Percentiles rank a stretch among this genome's conserved stretches.
Evolutionary conservation across 2,113 vertebrate genomes (phyloP).

Genomic region (Stegastes partitus): DNA sequence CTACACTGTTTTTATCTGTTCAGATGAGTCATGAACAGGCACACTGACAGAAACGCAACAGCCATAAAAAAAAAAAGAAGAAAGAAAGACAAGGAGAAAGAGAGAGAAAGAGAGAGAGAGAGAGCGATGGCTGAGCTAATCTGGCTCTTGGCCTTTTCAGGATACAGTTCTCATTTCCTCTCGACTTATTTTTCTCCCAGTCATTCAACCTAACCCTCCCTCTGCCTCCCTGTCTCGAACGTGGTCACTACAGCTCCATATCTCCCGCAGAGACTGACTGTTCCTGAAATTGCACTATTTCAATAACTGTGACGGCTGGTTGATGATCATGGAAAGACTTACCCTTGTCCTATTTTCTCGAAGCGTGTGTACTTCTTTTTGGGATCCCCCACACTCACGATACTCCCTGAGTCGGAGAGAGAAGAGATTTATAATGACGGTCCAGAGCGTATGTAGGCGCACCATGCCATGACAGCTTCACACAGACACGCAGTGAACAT

Average conservation of each 20-base stretch:
- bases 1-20: slow-evolving; percentile 15
- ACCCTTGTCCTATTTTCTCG: slow-evolving; percentile 99
- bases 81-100: not conserved
- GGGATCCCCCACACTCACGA: slow-evolving; percentile 97
- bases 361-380: slow-evolving; percentile 99
- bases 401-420: slow-evolving; percentile 89
- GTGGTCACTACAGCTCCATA: slow-evolving; percentile 26
- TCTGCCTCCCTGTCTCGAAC: slow-evolving; percentile 29
- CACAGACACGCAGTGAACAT: slow-evolving; percentile 29
- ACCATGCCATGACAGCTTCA: not conserved
- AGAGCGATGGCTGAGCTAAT: slow-evolving; percentile 41
- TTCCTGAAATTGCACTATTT: slow-evolving; percentile 48
- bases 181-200: slow-evolving; percentile 42
- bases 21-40: slow-evolving; percentile 13
- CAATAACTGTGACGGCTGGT: slow-evolving; percentile 12
- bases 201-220: slow-evolving; percentile 40
- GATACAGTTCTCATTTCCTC: slow-evolving; percentile 71
- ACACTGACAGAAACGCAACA: slow-evolving; percentile 12
- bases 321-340: slow-evolving; percentile 73
- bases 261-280: slow-evolving; percentile 39
- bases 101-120: slow-evolving; percentile 21
- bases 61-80: slow-evolving; percentile 15
- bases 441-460: not conserved
- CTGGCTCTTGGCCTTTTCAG: slow-evolving; percentile 56
- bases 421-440: slow-evolving; percentile 44